phyloP scores from a whole-genome alignment of 2,113 vertebrate species.

The Cyanoramphus novaezelandiae region DNA sequence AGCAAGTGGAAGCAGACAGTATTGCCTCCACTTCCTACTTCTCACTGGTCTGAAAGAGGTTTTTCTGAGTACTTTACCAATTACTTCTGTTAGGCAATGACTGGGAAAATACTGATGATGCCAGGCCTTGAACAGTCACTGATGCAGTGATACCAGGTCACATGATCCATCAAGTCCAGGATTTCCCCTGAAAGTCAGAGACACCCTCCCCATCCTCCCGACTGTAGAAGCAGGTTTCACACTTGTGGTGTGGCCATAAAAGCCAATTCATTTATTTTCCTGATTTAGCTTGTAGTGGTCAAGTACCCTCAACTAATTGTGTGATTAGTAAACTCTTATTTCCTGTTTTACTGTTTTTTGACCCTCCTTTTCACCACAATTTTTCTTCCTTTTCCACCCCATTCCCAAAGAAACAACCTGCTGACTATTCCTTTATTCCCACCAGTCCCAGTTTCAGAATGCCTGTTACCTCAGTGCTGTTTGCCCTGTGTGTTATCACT shows the following conservation, averaged over 20 bases:
- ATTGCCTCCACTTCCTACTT: not conserved
- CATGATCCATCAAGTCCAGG: not conserved
- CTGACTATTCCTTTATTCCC: not conserved
- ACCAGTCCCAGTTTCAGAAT: not conserved
- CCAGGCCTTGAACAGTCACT: not conserved
- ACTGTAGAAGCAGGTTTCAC: not conserved
- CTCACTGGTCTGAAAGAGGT: fast-evolving
- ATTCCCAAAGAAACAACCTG: not conserved
- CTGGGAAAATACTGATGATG: not conserved
- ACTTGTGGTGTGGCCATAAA: not conserved
- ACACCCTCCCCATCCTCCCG: not conserved
- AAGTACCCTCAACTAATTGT: not conserved
- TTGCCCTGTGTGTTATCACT: no score
- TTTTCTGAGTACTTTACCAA: not conserved
- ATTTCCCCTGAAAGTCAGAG: not conserved
- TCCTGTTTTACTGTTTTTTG: not conserved
- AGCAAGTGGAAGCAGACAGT: not conserved
- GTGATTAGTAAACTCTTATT: not conserved
- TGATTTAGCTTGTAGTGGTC: not conserved
- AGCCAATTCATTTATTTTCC: not conserved
- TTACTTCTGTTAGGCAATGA: not conserved
- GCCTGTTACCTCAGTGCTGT: not conserved
- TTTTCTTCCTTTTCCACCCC: not conserved
- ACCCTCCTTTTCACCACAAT: not conserved
- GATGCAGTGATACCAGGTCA: not conserved